phyloP scores from a whole-genome alignment of 1,140 invertebrate genomes.

The Platyscapa corneri region DNA sequence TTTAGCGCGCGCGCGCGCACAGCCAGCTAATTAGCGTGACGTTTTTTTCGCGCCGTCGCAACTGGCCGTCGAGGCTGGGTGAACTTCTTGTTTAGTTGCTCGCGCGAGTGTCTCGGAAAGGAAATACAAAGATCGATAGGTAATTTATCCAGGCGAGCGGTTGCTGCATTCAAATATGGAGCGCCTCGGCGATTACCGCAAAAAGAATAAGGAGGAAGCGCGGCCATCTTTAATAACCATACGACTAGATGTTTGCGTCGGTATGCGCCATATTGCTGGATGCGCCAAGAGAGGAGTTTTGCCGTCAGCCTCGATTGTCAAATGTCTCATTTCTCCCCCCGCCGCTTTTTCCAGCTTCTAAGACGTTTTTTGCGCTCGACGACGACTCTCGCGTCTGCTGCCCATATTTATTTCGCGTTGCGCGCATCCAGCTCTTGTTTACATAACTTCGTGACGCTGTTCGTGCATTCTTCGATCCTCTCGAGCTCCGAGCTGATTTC shows the following conservation, averaged over 20 bases:
- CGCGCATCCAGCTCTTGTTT: conserved; percentile 52
- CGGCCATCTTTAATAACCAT: conserved; percentile 72
- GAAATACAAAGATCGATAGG: conserved; percentile 17
- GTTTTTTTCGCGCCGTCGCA: neutral
- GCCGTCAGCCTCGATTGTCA: conserved; percentile 66
- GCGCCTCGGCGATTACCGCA: conserved; percentile 27
- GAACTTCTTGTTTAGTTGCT: conserved; percentile 7
- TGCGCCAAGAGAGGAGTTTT: conserved; percentile 63
- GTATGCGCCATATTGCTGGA: neutral
- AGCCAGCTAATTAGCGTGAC: conserved; percentile 32
- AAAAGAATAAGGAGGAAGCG: conserved; percentile 49
- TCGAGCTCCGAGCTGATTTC: no score
- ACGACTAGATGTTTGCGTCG: conserved; percentile 16
- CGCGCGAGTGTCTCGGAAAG: conserved; percentile 18
- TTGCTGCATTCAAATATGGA: conserved; percentile 66
- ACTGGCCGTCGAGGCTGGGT: neutral
- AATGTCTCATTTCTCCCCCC: conserved; percentile 56
- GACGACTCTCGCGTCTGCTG: neutral
- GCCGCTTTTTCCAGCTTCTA: neutral
- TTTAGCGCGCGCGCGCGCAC: neutral
- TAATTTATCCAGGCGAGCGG: conserved; percentile 35
- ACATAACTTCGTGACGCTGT: no score
- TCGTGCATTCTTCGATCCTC: conserved; percentile 69
- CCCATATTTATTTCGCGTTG: conserved; percentile 27
- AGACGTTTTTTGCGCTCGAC: neutral